A percentile compares a stretch with the other conserved stretches of the same genome.
Evolutionary conservation across 64 coral and sea anemone genomes (phyloP).

Genomic region (Montipora sp.): DNA sequence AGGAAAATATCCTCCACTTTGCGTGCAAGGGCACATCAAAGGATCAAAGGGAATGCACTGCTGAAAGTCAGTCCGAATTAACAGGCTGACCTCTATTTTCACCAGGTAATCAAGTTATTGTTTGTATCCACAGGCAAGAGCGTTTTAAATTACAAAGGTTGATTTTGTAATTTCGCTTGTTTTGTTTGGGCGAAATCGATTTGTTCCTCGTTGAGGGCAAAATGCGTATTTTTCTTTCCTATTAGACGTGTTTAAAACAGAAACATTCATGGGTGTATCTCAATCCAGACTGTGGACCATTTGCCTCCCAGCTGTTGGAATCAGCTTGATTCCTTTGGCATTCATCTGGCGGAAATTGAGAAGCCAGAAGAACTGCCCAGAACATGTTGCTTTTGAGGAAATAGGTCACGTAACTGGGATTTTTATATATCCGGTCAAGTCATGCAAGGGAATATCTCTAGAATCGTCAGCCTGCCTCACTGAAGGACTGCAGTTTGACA

Average conservation of each 20-base stretch:
- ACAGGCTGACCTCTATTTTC: too few relatives aligned
- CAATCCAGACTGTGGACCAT: background rate
- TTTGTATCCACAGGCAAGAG: too few relatives aligned
- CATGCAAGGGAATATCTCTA: constrained; percentile 57
- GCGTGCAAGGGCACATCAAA: too few relatives aligned
- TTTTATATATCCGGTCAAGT: constrained; percentile 63
- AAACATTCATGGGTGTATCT: background rate
- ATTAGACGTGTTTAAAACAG: background rate
- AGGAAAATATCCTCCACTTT: too few relatives aligned
- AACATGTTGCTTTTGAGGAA: background rate
- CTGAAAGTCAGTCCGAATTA: too few relatives aligned
- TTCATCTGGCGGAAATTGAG: background rate
- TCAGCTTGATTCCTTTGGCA: background rate
- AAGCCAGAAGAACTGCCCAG: background rate
- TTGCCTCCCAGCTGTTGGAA: background rate
- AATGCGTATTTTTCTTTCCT: background rate
- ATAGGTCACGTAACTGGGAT: constrained; percentile 6
- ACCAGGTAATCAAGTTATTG: too few relatives aligned
- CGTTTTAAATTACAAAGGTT: too few relatives aligned
- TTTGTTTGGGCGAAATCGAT: too few relatives aligned
- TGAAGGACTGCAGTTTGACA: constrained; percentile 49
- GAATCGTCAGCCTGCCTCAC: constrained; percentile 32
- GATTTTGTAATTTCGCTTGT: too few relatives aligned
- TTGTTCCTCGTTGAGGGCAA: too few relatives aligned
- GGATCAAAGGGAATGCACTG: too few relatives aligned